phyloP scores from a whole-genome alignment of 2,797 vertebrate species.

The Catamblyrhynchus diadema region DNA sequence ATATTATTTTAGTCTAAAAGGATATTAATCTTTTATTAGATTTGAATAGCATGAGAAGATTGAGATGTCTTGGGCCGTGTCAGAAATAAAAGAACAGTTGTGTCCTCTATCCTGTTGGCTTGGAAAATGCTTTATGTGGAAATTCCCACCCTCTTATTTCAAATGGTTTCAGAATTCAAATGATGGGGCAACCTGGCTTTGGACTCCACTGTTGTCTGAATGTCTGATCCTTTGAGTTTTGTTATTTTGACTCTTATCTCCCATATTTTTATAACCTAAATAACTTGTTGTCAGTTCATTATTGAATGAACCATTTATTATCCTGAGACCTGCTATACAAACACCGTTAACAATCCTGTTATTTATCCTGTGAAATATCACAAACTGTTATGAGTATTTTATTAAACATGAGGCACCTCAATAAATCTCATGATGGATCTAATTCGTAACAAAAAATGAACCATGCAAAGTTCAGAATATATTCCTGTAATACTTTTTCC shows the following conservation, averaged over 20 bases:
- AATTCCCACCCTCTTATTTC: constrained; percentile 9
- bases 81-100: not conserved
- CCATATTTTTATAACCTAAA: constrained; percentile 13
- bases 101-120: not conserved
- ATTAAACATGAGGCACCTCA: constrained; percentile 47
- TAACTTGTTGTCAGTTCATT: constrained; percentile 31
- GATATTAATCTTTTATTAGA: constrained; percentile 55
- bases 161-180: not conserved
- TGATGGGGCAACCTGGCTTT: not conserved
- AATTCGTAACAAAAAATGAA: constrained; percentile 14
- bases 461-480: not conserved
- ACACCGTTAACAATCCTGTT: not conserved
- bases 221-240: not conserved
- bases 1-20: constrained; percentile 32
- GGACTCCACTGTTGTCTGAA: not conserved
- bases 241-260: constrained; percentile 9
- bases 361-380: constrained; percentile 49
- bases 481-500: not conserved
- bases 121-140: not conserved
- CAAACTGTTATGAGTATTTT: constrained; percentile 30
- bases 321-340: constrained; percentile 19
- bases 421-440: constrained; percentile 32
- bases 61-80: constrained; percentile 4
- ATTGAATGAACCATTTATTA: constrained; percentile 27
- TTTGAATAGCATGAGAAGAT: constrained; percentile 45